phyloP scores from a whole-genome alignment of 2,888 invertebrate genomes.

The Drosophila subsilvestris region DNA sequence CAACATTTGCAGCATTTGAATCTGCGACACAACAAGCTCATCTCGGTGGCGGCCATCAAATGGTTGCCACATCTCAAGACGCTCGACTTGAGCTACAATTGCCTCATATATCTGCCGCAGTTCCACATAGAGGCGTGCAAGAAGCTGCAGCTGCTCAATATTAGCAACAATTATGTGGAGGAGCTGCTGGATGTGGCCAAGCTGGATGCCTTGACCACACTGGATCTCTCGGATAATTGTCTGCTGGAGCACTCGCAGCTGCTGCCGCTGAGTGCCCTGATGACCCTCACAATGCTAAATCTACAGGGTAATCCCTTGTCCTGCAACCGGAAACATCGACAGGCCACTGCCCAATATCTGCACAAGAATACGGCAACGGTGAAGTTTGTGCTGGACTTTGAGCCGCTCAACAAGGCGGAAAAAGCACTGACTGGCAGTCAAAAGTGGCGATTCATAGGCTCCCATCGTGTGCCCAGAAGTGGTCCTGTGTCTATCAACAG shows the following conservation, averaged over 20 bases:
- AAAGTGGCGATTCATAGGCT: constrained; percentile 66
- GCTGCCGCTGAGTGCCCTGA: constrained; percentile 85
- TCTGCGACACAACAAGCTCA: constrained; percentile 87
- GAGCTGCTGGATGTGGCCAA: constrained; percentile 86
- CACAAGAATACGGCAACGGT: constrained; percentile 85
- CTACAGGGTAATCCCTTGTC: constrained; percentile 87
- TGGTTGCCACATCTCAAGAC: constrained; percentile 87
- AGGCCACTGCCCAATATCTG: constrained; percentile 85
- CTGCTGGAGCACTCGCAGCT: constrained; percentile 86
- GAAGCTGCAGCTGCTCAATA: constrained; percentile 86
- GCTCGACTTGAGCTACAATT: constrained; percentile 88
- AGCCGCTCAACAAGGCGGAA: constrained; percentile 85
- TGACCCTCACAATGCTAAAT: constrained; percentile 85
- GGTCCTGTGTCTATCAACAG: constrained; percentile 56
- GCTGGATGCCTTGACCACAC: constrained; percentile 85
- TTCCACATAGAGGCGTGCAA: constrained; percentile 86
- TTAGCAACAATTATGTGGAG: constrained; percentile 88
- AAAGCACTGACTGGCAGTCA: constrained; percentile 84
- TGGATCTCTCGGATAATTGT: constrained; percentile 88
- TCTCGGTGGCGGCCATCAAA: constrained; percentile 85
- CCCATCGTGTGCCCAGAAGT: constrained; percentile 42
- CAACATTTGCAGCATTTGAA: constrained; percentile 87
- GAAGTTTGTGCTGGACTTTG: constrained; percentile 86
- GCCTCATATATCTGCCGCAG: constrained; percentile 85
- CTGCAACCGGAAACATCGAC: constrained; percentile 87